A percentile compares a stretch with the other conserved stretches of the same genome.
Evolutionary conservation across 2,797 vertebrate species (phyloP).

Genomic region (Melanogrammus aeglefinus): DNA sequence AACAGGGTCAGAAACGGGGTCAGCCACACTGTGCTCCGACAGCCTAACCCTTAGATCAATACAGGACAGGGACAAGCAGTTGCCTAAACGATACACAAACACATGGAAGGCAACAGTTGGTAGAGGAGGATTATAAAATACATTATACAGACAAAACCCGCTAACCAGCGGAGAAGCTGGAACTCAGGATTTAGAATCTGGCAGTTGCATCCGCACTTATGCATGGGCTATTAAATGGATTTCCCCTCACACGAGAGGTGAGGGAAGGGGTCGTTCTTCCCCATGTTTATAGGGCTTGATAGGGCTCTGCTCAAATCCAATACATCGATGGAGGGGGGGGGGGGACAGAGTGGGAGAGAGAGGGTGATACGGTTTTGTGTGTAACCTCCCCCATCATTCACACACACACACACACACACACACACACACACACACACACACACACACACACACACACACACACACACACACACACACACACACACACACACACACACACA

Average conservation of each 20-base stretch:
- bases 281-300: conserved; percentile 28
- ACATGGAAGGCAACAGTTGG: background rate
- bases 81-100: background rate
- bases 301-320: conserved; percentile 42
- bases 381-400: background rate
- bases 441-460: no score
- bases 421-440: no score
- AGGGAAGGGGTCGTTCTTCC: conserved; percentile 26
- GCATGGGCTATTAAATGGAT: conserved; percentile 1
- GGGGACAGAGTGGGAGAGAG: conserved; percentile 26
- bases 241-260: conserved; percentile 29
- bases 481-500: no score
- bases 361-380: conserved; percentile 62
- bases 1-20: background rate
- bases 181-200: background rate
- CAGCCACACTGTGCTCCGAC: background rate
- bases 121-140: background rate
- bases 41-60: background rate
- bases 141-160: background rate
- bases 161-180: background rate
- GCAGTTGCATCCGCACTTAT: no score
- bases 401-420: no score
- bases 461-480: no score
- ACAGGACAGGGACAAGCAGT: background rate
- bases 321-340: background rate